Evolutionary conservation across 2,888 invertebrate genomes (phyloP), one percentile per base, ranked within the genome.

Genomic region (Caenorhabditis drosophilae): DNA sequence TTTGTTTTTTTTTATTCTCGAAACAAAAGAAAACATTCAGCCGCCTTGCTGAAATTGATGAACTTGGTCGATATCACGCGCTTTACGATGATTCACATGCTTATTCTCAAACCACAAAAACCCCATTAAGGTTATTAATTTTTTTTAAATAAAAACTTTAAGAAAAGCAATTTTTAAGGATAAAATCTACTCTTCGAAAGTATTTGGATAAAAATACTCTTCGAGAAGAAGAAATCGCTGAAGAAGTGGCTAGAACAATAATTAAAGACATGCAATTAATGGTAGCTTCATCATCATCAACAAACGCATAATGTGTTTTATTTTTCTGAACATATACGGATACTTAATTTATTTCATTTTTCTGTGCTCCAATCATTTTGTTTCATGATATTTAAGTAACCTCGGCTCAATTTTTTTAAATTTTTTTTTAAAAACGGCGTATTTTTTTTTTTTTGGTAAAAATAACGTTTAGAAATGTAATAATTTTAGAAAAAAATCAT

Each of bases 161-260:
- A n/a, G 9, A 47, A 47, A 25, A 25, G 45, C 16, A n/a, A 34
- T 16, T 16, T 52, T 66, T 25, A 51, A 63, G 63, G 40, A 46
- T 69, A 20, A 58, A 55, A 52, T 50, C 62, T 11, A 67, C 62
- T n/a, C 42, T 68, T 18, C 62, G 63, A 16, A 67, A 70, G 34
- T 75, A 71, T 53, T 57, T 76, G 18, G 63, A 73, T 42, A 70
- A 69, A 16, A 62, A 52, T 12, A 42, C 58, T 0, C 53, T 78
- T 4, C 56, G 70, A 59, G 79, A 94, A 85, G 94, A 96, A 85
- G 94, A 95, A 85, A 90, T 95, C 88, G 96, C 96, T 4, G 92
- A 94, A 91, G 92, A 93, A 87, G 91, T 95, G 70, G 95, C 96
- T 25, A 92, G 93, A 85, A 93, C 93, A 91, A 96, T 96, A 82